A percentile compares a stretch with the other conserved stretches of the same genome.
Evolutionary conservation across 2,113 vertebrate genomes (phyloP).

Genomic region (Centropus bengalensis): DNA sequence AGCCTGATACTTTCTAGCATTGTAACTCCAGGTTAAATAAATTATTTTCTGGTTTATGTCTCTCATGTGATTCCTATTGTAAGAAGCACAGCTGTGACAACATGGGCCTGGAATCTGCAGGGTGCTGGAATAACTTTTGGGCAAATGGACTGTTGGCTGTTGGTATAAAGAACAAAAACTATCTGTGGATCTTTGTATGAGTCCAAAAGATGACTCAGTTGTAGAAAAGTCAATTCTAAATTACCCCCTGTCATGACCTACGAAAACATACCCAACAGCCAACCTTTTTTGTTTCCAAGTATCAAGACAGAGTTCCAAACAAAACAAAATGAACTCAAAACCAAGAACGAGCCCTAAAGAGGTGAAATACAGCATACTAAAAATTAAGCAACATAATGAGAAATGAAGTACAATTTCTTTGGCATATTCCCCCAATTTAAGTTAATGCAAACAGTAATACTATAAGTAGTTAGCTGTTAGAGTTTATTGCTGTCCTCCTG

Average conservation of each 20-base stretch:
- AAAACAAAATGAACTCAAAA: not conserved
- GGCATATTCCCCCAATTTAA: not conserved
- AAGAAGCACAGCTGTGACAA: not conserved
- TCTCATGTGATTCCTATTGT: not conserved
- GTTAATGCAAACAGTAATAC: not conserved
- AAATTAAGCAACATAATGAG: not conserved
- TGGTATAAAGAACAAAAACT: not conserved
- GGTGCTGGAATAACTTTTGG: not conserved
- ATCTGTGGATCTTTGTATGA: not conserved
- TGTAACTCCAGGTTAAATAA: not conserved
- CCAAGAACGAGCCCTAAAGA: not conserved
- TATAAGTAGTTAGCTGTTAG: not conserved
- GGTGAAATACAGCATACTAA: not conserved
- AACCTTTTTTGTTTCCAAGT: not conserved
- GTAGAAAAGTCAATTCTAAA: not conserved
- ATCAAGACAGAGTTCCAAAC: not conserved
- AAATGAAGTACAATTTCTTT: not conserved
- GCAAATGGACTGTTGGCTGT: not conserved
- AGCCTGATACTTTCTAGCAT: not conserved
- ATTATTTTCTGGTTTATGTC: not conserved
- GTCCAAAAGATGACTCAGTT: not conserved
- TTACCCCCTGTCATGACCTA: not conserved
- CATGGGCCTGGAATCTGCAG: not conserved
- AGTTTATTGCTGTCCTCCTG: not conserved
- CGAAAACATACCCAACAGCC: not conserved